These are phyloP conservation scores for Neodiprion pinetum DNA, from an alignment of 1,140 invertebrate genomes.

Conservation along the genomic window DNA sequence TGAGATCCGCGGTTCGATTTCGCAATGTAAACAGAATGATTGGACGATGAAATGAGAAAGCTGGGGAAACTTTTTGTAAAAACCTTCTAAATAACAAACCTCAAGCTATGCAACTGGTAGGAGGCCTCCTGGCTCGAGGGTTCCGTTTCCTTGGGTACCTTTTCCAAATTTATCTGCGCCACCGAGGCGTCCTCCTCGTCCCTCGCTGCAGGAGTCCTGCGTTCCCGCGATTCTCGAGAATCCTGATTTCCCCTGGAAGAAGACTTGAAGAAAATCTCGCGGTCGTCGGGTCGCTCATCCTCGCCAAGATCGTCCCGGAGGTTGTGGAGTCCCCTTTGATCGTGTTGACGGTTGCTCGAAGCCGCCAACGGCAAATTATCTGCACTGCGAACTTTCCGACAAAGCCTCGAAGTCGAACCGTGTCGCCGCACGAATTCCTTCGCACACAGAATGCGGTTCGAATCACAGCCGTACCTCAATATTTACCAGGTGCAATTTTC, in stretches of 20 bases:
- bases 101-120: conserved; percentile 40
- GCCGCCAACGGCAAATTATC: conserved; percentile 65
- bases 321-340: conserved; percentile 54
- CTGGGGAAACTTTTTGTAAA: too few relatives aligned
- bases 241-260: conserved; percentile 39
- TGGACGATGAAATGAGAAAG: too few relatives aligned
- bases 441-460: conserved; percentile 20
- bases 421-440: conserved; percentile 74
- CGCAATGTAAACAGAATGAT: too few relatives aligned
- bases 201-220: conserved; percentile 21
- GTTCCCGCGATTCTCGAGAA: conserved; percentile 33
- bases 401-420: conserved; percentile 78
- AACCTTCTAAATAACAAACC: background rate
- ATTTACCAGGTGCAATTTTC: too few relatives aligned
- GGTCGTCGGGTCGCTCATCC: conserved; percentile 59
- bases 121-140: conserved; percentile 40
- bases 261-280: conserved; percentile 52
- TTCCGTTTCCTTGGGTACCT: conserved; percentile 44
- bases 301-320: conserved; percentile 50
- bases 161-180: conserved; percentile 50
- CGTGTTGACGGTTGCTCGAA: conserved; percentile 40
- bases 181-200: conserved; percentile 46
- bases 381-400: conserved; percentile 77
- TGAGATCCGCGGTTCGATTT: too few relatives aligned
- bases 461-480: too few relatives aligned